These are phyloP conservation scores for Chrysomallon squamiferum DNA, from an alignment of 1,140 invertebrate species.

Conservation along the genomic window DNA sequence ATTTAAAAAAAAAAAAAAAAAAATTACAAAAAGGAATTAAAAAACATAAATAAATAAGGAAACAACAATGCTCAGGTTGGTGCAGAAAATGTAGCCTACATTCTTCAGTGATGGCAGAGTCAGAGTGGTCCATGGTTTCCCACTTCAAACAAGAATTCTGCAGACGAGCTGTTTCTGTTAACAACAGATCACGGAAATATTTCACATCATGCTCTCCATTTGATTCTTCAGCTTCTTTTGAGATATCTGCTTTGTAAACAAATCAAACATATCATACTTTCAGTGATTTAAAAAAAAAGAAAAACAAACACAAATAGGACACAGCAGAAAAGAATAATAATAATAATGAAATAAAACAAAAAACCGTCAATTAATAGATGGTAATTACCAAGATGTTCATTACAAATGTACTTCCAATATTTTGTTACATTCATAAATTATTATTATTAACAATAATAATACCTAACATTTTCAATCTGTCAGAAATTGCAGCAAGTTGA, in stretches of 20 bases:
- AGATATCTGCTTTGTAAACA: not conserved
- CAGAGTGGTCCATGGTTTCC: constrained; percentile 26
- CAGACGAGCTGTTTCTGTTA: constrained; percentile 38
- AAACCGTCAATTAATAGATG: too few species aligned
- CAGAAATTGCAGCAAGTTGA: too few species aligned
- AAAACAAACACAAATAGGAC: not conserved
- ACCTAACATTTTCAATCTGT: too few species aligned
- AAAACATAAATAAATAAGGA: too few species aligned
- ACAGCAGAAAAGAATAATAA: not conserved
- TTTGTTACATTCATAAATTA: too few species aligned
- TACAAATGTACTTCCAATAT: too few species aligned
- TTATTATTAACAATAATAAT: too few species aligned
- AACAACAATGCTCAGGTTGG: too few species aligned
- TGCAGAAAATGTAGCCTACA: too few species aligned
- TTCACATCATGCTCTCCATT: constrained; percentile 41
- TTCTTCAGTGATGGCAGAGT: constrained; percentile 42
- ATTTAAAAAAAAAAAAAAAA: too few species aligned
- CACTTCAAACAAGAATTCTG: constrained; percentile 39
- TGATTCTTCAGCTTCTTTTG: not conserved
- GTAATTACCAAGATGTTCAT: too few species aligned
- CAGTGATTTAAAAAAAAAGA: not conserved
- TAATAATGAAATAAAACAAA: not conserved
- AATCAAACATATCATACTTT: not conserved
- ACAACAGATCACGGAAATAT: constrained; percentile 46
- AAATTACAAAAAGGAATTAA: too few species aligned